Percentiles rank a stretch among this genome's conserved stretches.
Conservation (phyloP, 1,140 invertebrate species). For the Steinernema khuongi region DNA sequence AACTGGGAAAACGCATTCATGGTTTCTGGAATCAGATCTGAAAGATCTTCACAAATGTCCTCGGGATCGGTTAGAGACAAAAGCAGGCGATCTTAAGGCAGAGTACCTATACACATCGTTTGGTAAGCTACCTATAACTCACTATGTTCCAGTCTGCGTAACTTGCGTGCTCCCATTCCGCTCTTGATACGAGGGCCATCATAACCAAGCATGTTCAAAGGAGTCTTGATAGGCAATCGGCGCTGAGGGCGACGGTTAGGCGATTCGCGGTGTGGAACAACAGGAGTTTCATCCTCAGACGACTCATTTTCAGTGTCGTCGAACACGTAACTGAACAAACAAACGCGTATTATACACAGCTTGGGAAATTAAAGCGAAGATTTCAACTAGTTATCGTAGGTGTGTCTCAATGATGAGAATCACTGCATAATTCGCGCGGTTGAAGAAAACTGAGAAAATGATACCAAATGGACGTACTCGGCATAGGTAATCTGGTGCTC, state of each 20-base stretch:
- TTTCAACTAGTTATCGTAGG: too few relatives aligned
- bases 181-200: slow-evolving; percentile 47
- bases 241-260: neutral
- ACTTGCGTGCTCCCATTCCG: slow-evolving; percentile 54
- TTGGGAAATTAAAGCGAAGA: too few relatives aligned
- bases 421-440: too few relatives aligned
- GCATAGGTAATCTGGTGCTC: slow-evolving; percentile 27
- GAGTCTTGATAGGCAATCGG: slow-evolving; percentile 15
- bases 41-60: slow-evolving; percentile 53
- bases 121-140: neutral
- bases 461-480: too few relatives aligned
- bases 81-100: slow-evolving; percentile 35
- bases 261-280: slow-evolving; percentile 11
- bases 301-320: slow-evolving; percentile 19
- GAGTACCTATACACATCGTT: neutral
- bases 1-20: slow-evolving; percentile 52
- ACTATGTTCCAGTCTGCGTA: slow-evolving; percentile 55
- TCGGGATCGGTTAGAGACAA: slow-evolving; percentile 43
- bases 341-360: slow-evolving; percentile 25
- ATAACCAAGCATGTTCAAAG: slow-evolving; percentile 3
- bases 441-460: too few relatives aligned
- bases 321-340: slow-evolving; percentile 30
- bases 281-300: slow-evolving; percentile 24
- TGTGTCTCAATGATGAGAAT: too few relatives aligned
- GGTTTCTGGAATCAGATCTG: slow-evolving; percentile 46